Evolutionary conservation across 2,888 invertebrate species (phyloP).

Genomic region (Synergus itoensis): DNA sequence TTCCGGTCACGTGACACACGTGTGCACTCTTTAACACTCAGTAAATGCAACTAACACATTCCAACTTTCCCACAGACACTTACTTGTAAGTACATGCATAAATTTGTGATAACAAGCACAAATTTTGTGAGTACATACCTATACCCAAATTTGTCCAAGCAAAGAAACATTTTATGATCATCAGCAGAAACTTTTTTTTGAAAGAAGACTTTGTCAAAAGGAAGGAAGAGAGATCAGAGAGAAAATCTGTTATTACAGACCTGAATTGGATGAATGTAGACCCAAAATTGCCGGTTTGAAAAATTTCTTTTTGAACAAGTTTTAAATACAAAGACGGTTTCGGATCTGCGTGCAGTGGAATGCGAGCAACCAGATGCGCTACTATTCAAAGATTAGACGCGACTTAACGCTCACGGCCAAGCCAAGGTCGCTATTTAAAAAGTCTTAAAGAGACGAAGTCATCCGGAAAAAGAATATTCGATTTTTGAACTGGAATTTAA

Average conservation of each 20-base stretch:
- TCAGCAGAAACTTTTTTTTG: not conserved
- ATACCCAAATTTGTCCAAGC: not conserved
- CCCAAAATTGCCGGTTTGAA: not conserved
- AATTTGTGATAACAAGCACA: not conserved
- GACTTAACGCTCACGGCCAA: not conserved
- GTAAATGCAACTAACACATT: not conserved
- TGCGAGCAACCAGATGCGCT: not conserved
- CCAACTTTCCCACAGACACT: not conserved
- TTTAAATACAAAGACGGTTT: too few species aligned
- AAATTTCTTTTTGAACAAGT: too few species aligned
- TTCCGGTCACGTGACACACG: slow-evolving; percentile 40
- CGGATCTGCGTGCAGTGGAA: too few species aligned
- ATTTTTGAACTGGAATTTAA: not conserved
- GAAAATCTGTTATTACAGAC: not conserved
- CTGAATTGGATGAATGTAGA: too few species aligned
- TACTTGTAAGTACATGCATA: not conserved
- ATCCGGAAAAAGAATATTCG: too few species aligned
- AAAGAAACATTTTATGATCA: not conserved
- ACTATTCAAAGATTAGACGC: not conserved
- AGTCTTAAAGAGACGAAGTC: not conserved
- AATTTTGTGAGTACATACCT: not conserved
- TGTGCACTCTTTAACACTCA: slow-evolving; percentile 10
- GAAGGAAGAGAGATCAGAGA: not conserved
- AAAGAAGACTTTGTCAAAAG: not conserved
- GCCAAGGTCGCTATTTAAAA: not conserved